Percentiles rank a stretch among this genome's conserved stretches.
Conservation (phyloP, 2,888 invertebrate genomes). For the Philhelius pedissequus region DNA sequence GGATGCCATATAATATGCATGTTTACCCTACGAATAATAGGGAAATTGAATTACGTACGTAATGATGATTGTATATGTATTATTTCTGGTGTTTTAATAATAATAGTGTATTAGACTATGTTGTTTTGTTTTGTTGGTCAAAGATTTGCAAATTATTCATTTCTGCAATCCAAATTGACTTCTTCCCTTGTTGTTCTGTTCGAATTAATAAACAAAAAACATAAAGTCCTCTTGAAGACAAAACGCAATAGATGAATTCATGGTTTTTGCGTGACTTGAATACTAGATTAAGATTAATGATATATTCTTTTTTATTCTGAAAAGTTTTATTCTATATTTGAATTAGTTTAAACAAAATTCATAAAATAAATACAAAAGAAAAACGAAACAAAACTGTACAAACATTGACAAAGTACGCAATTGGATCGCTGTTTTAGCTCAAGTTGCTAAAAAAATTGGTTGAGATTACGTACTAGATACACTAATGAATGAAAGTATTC, state of each 20-base stretch:
- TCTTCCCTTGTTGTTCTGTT: constrained; percentile 33
- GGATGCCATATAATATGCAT: neutral
- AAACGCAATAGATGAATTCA: constrained; percentile 12
- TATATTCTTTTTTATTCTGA: neutral
- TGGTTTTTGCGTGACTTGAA: constrained; percentile 28
- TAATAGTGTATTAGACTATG: neutral
- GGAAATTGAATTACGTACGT: constrained; percentile 4
- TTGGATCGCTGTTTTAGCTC: no score
- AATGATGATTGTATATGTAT: neutral
- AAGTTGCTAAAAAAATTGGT: no score
- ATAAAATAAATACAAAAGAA: neutral
- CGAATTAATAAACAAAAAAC: no score
- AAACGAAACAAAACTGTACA: no score
- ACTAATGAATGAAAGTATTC: no score
- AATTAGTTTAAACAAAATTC: neutral
- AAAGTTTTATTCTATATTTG: neutral
- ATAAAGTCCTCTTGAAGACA: neutral
- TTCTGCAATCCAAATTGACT: constrained; percentile 30
- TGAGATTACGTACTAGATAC: no score
- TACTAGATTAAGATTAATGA: constrained; percentile 17
- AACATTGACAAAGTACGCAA: no score
- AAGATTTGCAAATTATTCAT: constrained; percentile 43
- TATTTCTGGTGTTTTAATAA: constrained; percentile 13
- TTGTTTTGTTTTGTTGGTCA: neutral
- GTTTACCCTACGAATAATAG: constrained; percentile 10